Conservation (phyloP, 2,113 vertebrate species). For the Amia ocellicauda region DNA sequence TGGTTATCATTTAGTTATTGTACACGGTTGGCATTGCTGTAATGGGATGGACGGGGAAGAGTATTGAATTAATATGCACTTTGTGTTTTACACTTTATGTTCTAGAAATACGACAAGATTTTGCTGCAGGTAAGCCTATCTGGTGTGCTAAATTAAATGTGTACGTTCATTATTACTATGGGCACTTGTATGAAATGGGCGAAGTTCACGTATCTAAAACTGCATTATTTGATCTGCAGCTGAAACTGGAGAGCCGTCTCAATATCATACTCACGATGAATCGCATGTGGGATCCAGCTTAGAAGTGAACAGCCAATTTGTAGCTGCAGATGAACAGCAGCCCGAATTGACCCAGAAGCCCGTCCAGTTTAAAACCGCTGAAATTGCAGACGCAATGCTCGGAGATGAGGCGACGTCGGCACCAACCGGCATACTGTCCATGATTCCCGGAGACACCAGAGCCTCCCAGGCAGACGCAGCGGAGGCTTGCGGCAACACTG, state of each 20-base stretch:
- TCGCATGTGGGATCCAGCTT: slow-evolving; percentile 9
- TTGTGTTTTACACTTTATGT: background rate
- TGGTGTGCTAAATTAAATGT: too few species aligned
- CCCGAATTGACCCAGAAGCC: slow-evolving; percentile 37
- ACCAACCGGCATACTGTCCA: slow-evolving; percentile 62
- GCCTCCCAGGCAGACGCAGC: slow-evolving; percentile 44
- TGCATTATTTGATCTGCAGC: background rate
- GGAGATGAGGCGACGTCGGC: slow-evolving; percentile 54
- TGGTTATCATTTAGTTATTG: too few species aligned
- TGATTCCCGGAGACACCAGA: slow-evolving; percentile 67
- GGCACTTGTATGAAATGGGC: too few species aligned
- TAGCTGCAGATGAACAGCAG: slow-evolving; percentile 41
- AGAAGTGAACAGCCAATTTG: slow-evolving; percentile 52
- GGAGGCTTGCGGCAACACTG: slow-evolving; percentile 43
- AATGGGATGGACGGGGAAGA: slow-evolving; percentile 1
- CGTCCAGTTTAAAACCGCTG: slow-evolving; percentile 65
- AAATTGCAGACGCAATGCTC: slow-evolving; percentile 76
- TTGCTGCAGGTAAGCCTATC: slow-evolving; percentile 1
- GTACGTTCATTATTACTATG: too few species aligned
- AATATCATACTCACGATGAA: slow-evolving; percentile 37
- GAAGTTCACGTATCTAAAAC: background rate
- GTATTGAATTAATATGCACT: background rate
- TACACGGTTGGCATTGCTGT: too few species aligned
- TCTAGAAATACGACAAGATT: background rate
- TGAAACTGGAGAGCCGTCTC: slow-evolving; percentile 43